phyloP scores from a whole-genome alignment of 2,888 invertebrate species.

The Dasypogon diadema region DNA sequence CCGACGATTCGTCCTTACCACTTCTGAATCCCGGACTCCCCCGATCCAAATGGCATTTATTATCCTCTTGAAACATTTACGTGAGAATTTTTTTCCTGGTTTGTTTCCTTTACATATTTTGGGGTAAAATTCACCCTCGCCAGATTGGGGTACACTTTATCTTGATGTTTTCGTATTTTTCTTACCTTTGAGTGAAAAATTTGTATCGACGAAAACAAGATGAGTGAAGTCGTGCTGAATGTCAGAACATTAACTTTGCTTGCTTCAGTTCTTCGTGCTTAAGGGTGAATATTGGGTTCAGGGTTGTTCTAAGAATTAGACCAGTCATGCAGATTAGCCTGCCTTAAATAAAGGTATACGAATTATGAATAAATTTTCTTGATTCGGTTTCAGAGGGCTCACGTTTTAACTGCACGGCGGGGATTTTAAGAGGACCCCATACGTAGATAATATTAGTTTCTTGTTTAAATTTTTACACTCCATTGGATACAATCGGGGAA shows the following conservation, averaged over 20 bases:
- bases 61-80: constrained; percentile 49
- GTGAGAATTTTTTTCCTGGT: constrained; percentile 45
- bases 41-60: constrained; percentile 43
- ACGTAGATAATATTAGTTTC: constrained; percentile 3
- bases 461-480: background rate
- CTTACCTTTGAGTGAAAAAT: constrained; percentile 50
- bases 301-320: constrained; percentile 46
- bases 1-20: background rate
- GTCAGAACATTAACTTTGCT: constrained; percentile 45
- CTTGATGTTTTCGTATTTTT: constrained; percentile 44
- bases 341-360: constrained; percentile 32
- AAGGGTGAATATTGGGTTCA: constrained; percentile 22
- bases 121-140: background rate
- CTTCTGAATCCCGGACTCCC: constrained; percentile 6
- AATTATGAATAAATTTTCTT: constrained; percentile 40
- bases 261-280: constrained; percentile 27
- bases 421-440: background rate
- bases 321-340: constrained; percentile 41
- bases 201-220: constrained; percentile 47
- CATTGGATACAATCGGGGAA: background rate
- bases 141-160: constrained; percentile 11
- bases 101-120: constrained; percentile 37
- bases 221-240: constrained; percentile 50
- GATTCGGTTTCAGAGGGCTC: background rate
- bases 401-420: background rate